phyloP scores from a whole-genome alignment of 2,797 vertebrate genomes.

The Sphenopsis melanotis region DNA sequence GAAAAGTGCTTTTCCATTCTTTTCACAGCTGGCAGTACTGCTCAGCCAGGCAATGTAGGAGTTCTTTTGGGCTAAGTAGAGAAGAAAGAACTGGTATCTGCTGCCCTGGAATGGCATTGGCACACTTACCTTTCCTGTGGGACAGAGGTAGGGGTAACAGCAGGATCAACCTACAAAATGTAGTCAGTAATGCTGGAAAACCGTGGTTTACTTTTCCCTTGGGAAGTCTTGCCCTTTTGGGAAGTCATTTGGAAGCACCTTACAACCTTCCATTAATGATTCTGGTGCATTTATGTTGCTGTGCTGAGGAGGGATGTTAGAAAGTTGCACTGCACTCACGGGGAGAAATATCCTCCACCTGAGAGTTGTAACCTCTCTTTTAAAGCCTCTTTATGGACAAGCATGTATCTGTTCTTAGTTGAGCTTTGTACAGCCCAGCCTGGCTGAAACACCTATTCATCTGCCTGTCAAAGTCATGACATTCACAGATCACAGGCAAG shows the following conservation, averaged over 20 bases:
- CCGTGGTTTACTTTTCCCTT: not conserved
- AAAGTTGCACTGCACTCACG: rapidly evolving
- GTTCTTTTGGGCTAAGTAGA: not conserved
- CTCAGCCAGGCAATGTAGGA: not conserved
- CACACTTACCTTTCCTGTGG: not conserved
- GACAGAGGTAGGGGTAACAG: not conserved
- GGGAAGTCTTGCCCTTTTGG: not conserved
- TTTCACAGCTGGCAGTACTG: not conserved
- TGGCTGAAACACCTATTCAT: not conserved
- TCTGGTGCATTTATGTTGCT: not conserved
- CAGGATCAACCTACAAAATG: not conserved
- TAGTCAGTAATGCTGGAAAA: not conserved
- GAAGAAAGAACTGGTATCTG: not conserved
- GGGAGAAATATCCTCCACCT: not conserved
- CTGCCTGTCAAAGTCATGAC: not conserved
- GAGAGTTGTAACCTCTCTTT: rapidly evolving
- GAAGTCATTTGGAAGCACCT: not conserved
- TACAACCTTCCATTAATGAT: not conserved
- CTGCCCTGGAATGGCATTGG: rapidly evolving
- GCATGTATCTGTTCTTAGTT: not conserved
- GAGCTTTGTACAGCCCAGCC: not conserved
- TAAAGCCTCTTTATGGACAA: not conserved
- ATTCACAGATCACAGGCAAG: not conserved
- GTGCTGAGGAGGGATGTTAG: not conserved
- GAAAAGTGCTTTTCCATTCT: not conserved